Conservation (phyloP, 2,797 vertebrate species). For the Graptemys geographica region DNA sequence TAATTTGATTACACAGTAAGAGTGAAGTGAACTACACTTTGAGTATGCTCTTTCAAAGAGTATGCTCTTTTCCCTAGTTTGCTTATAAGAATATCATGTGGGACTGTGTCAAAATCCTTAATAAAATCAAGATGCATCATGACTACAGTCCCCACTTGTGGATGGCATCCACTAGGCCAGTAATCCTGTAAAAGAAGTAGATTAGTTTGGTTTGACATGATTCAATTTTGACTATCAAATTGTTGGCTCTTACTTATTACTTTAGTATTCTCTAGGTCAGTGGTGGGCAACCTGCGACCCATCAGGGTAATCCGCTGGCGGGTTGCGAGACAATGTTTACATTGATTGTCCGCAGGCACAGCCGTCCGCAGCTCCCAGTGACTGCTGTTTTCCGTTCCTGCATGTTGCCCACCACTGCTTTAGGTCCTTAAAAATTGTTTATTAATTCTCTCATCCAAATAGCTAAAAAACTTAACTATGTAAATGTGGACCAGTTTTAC, state of each 20-base stretch:
- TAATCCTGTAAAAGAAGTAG: neutral
- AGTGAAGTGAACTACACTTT: neutral
- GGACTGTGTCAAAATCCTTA: neutral
- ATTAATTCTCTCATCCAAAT: neutral
- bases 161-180: neutral
- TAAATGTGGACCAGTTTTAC: neutral
- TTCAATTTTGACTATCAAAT: neutral
- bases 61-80: neutral
- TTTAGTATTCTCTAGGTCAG: neutral
- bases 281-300: too few relatives aligned
- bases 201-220: neutral
- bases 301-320: too few relatives aligned
- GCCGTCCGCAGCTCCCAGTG: too few relatives aligned
- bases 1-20: neutral
- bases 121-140: neutral
- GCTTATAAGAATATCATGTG: neutral
- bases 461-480: neutral
- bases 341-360: too few relatives aligned
- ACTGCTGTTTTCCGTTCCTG: too few relatives aligned
- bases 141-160: neutral
- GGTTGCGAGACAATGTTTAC: too few relatives aligned
- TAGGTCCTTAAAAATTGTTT: neutral
- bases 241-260: neutral
- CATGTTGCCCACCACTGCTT: too few relatives aligned
- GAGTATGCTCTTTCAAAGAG: neutral